A percentile compares a stretch with the other conserved stretches of the same genome.
Conservation (phyloP, 2,888 invertebrate species). For the Brachylomia viminalis region DNA sequence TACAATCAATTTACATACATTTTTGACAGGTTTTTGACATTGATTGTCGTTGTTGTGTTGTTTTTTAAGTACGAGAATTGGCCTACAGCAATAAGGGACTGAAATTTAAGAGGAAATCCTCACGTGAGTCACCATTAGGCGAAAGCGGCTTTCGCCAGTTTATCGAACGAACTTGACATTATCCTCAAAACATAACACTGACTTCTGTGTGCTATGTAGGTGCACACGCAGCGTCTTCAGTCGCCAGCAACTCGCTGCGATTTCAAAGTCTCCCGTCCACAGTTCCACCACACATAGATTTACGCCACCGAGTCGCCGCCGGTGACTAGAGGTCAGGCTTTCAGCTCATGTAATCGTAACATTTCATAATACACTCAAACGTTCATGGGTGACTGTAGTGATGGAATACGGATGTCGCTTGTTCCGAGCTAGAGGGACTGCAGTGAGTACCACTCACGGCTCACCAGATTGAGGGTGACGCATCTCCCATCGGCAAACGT, state of each 20-base stretch:
- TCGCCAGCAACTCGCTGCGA: too few species aligned
- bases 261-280: too few species aligned
- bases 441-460: neutral
- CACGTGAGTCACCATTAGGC: neutral
- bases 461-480: neutral
- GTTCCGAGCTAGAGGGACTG: conserved; percentile 17
- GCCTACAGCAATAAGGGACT: too few species aligned
- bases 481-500: conserved; percentile 16
- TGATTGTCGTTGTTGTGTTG: too few species aligned
- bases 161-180: conserved; percentile 4
- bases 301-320: too few species aligned
- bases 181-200: neutral
- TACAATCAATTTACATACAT: too few species aligned
- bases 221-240: too few species aligned
- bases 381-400: neutral
- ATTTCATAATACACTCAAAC: conserved; percentile 3
- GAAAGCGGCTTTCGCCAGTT: neutral
- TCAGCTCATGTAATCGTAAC: neutral
- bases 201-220: neutral
- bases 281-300: too few species aligned
- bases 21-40: too few species aligned
- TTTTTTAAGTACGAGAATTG: too few species aligned
- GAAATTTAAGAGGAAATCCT: neutral
- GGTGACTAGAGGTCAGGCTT: neutral
- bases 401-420: conserved; percentile 28